A percentile compares a stretch with the other conserved stretches of the same genome.
Conservation (phyloP, 2,888 invertebrate genomes). For the Schrankia costaestrigalis region DNA sequence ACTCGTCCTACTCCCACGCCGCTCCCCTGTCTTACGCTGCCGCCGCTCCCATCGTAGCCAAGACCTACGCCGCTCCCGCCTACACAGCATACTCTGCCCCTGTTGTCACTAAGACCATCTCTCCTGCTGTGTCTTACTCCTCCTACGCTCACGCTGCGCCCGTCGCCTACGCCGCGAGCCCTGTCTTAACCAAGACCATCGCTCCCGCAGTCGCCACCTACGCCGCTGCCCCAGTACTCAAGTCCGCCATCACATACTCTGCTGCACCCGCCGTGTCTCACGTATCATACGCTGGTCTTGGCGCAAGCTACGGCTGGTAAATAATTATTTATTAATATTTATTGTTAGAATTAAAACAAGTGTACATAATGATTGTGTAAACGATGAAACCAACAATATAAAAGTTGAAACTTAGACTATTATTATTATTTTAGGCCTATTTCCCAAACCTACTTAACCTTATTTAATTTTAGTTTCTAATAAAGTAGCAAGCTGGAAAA, state of each 20-base stretch:
- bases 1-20: conserved; percentile 40
- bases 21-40: conserved; percentile 48
- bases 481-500: no score
- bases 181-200: conserved; percentile 32
- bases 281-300: conserved; percentile 83
- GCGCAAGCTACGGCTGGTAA: conserved; percentile 69
- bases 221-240: conserved; percentile 45
- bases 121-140: conserved; percentile 41
- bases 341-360: conserved; percentile 7
- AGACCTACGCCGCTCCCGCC: conserved; percentile 7
- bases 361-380: conserved; percentile 19
- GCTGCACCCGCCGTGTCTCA: conserved; percentile 54
- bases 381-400: background rate
- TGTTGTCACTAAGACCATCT: conserved; percentile 36
- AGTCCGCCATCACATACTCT: conserved; percentile 58
- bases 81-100: conserved; percentile 64
- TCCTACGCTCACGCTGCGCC: conserved; percentile 37
- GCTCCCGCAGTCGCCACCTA: conserved; percentile 30
- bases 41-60: conserved; percentile 44
- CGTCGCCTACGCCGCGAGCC: conserved; percentile 45
- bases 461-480: no score
- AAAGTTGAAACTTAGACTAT: background rate
- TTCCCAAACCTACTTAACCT: background rate
- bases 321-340: conserved; percentile 26
- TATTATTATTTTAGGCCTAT: background rate